Evolutionary conservation across 2,888 invertebrate species (phyloP).

Genomic region (Dicranocentrus wangi): DNA sequence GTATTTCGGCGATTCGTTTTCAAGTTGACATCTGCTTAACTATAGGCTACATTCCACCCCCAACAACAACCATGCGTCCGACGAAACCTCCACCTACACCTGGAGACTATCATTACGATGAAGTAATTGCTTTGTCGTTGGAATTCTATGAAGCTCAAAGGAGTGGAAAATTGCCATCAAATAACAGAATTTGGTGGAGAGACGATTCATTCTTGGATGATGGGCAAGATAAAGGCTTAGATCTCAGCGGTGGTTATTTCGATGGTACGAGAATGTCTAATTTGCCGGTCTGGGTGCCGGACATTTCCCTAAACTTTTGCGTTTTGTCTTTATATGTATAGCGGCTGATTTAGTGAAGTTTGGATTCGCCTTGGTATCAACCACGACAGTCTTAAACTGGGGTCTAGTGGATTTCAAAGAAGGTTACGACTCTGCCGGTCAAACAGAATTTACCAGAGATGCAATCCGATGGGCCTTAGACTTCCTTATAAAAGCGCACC

Average conservation of each 20-base stretch:
- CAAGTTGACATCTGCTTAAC: neutral
- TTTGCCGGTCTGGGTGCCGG: neutral
- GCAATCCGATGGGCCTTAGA: constrained; percentile 79
- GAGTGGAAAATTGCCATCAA: constrained; percentile 76
- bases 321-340: too few species aligned
- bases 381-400: constrained; percentile 78
- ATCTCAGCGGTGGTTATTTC: constrained; percentile 79
- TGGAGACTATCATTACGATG: constrained; percentile 75
- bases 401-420: constrained; percentile 77
- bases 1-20: too few species aligned
- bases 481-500: constrained; percentile 77
- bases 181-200: constrained; percentile 78
- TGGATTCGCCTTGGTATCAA: constrained; percentile 78
- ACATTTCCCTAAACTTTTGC: too few species aligned
- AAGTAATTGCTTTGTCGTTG: constrained; percentile 77
- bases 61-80: constrained; percentile 34
- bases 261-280: constrained; percentile 75
- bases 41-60: constrained; percentile 11
- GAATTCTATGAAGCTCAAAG: constrained; percentile 79
- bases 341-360: constrained; percentile 79
- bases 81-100: constrained; percentile 28
- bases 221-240: constrained; percentile 76
- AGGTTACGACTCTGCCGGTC: constrained; percentile 76
- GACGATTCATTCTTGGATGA: constrained; percentile 78
- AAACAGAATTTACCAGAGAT: constrained; percentile 76